Evolutionary conservation across 2,888 invertebrate species (phyloP), one percentile per base, ranked within the genome.

Genomic region (Tyria jacobaeae): DNA sequence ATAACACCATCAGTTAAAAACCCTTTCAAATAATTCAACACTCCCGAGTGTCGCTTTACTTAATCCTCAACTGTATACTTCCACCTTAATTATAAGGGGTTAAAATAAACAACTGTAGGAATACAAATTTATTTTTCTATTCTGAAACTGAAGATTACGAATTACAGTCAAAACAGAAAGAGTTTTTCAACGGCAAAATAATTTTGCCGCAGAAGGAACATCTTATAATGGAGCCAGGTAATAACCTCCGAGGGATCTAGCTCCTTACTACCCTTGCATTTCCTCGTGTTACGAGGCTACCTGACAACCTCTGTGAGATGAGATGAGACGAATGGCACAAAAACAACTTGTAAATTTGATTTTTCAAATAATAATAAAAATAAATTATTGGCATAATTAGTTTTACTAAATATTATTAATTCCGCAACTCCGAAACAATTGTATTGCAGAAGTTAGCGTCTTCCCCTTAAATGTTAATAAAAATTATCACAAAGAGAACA

Each of bases 21-120:
- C 48, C 27, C n/a, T n/a, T 44, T 0, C 27, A 48, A 54, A 54
- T 34, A 60, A 48, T 41, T 31, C 15, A 27, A 31, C 31, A 52
- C 21, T 21, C 31, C n/a, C 41, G 73, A 73, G 64, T 70, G 71
- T 76, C 64, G 41, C 62, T 63, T 76, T 70, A 76, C 67, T 64
- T 66, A 59, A 73, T 63, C 66, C 53, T 49, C 17, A 63, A 70
- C 64, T 61, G 49, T 61, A 76, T 62, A 75, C 60, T 52, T 62
- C 49, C 37, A 70, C 64, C 74, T 70, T 73, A 73, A 73, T 73
- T 74, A 61, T 53, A 49, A 62, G 53, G 54, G 64, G 60, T 64
- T 61, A 51, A 58, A 74, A 70, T 60, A 70, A 74, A 67, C 67
- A 76, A 62, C 60, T 56, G 60, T 24, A 52, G 24, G 35, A 52